A percentile compares a stretch with the other conserved stretches of the same genome.
Evolutionary conservation across 2,113 vertebrate species (phyloP).

Genomic region (Dermatemys mawii): DNA sequence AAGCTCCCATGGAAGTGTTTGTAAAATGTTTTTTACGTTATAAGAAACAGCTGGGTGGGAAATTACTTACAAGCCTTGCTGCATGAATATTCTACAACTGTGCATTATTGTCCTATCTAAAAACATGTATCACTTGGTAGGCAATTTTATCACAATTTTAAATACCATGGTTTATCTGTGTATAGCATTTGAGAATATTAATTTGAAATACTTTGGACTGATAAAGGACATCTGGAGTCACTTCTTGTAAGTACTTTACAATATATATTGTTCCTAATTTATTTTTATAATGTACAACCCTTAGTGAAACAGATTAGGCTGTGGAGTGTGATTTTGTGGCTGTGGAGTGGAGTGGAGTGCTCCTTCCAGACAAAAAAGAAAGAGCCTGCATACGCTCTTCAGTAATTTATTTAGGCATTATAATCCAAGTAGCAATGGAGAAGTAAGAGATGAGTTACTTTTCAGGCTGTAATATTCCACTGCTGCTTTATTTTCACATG

Average conservation of each 20-base stretch:
- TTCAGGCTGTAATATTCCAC: background rate
- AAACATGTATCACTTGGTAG: background rate
- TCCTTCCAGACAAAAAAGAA: background rate
- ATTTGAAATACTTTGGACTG: background rate
- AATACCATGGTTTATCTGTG: conserved; percentile 20
- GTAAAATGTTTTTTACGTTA: background rate
- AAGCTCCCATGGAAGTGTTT: fast-evolving
- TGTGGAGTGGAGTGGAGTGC: background rate
- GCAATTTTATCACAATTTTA: no score
- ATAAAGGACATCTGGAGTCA: conserved; percentile 34
- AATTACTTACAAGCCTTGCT: fast-evolving
- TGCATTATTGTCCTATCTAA: background rate
- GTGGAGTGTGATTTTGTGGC: background rate
- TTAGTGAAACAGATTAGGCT: background rate
- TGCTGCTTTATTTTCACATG: fast-evolving
- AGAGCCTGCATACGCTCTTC: background rate
- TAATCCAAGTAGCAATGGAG: background rate
- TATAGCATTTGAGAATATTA: conserved; percentile 27
- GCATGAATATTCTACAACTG: background rate
- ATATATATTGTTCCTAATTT: conserved; percentile 19
- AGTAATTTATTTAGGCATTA: background rate
- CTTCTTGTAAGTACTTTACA: background rate
- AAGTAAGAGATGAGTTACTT: background rate
- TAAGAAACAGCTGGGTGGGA: background rate
- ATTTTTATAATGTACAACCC: background rate